A percentile compares a stretch with the other conserved stretches of the same genome.
Conservation (phyloP, 2,113 vertebrate genomes). For the Brienomyrus longianalis region DNA sequence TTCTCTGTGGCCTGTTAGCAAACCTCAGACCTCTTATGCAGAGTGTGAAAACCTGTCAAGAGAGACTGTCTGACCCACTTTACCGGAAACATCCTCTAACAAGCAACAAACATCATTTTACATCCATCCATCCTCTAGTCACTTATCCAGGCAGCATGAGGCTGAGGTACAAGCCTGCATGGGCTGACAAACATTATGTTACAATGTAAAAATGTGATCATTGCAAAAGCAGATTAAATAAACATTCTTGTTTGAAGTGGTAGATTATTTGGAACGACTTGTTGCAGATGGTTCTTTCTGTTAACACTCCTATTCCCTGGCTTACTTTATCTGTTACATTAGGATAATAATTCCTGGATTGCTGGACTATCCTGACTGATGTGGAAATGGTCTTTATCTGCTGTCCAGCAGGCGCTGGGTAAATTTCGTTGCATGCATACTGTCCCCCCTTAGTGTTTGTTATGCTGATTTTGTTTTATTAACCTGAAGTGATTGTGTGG, state of each 20-base stretch:
- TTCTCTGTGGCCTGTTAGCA: neutral
- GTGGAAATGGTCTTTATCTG: too few relatives aligned
- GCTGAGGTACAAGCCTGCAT: neutral
- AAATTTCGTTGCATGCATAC: neutral
- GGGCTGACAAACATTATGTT: neutral
- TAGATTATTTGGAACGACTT: neutral
- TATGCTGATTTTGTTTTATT: neutral
- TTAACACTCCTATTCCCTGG: neutral
- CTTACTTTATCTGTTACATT: neutral
- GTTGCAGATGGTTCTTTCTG: neutral
- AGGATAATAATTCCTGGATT: neutral
- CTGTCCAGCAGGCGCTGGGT: neutral
- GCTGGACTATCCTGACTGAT: neutral
- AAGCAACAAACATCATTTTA: constrained; percentile 1
- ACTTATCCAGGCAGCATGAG: neutral
- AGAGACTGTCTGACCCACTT: neutral
- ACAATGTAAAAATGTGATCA: neutral
- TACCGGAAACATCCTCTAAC: neutral
- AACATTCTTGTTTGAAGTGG: neutral
- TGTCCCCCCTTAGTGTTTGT: neutral
- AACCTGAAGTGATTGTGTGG: neutral
- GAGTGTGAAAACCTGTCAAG: neutral
- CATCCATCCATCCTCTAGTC: neutral
- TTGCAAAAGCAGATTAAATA: neutral
- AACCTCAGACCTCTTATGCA: neutral